Base-by-base conservation (phyloP, 2,113 vertebrate species). In the Platichthys stellatus region DNA sequence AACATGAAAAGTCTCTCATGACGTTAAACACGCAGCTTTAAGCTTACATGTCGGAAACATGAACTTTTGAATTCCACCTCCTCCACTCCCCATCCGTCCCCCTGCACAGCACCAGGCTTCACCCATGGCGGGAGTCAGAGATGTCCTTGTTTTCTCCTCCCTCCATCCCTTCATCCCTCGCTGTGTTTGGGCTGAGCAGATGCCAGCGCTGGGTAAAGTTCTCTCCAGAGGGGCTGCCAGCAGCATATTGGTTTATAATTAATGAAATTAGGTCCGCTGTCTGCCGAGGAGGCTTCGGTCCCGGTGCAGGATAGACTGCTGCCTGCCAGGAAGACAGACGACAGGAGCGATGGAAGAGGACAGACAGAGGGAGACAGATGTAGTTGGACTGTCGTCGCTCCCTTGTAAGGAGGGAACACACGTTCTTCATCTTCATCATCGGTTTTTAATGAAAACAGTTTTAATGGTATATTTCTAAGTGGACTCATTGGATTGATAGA, bases 221-320 rank as follows among this genome's bases (percentile, higher is more conserved):
- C 94, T 95, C 94, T 95, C 94, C 91, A 93, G 96, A 96, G 97
- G 96, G 78, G 78, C 88, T 94, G 94, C 94, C 95, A 88, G 93
- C 94, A 96, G 96, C 96, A 97, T 97, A 97, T 96, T 97, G 97
- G 95, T 97, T 97, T 96, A 98, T 98, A 97, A 98, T 98, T 97
- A 97, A 98, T 97, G 96, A 96, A 97, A 98, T 98, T 97, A 97
- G 96, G 95, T 95, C 94, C 94, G 95, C 96, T 97, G 97, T 96
- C 96, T 96, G 96, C 96, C 94, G 95, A 96, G 95, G 94, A 97
- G 95, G 94, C 86, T 82, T 75, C 12, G 90, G 95, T 88, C 89
- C 88, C 84, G 74, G 74, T 43, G 81, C 74, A 69, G 73, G 78
- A 76, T 56, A 77, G 74, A 80, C 82, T 59, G 79, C 78, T 72